phyloP scores from a whole-genome alignment of 1,140 invertebrate genomes.

The Aphaenogaster floridana region DNA sequence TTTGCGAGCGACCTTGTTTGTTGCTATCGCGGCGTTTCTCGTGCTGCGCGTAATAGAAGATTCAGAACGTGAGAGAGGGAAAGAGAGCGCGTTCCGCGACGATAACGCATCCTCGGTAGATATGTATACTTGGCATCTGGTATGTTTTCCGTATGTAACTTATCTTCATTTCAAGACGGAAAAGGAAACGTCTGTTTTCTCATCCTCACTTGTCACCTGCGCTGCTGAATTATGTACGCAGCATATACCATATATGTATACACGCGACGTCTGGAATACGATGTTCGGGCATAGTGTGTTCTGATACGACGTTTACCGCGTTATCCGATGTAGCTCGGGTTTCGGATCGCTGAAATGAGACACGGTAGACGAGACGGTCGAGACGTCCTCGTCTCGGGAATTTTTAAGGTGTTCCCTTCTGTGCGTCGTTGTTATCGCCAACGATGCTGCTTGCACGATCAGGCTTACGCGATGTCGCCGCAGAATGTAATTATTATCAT shows the following conservation, averaged over 20 bases:
- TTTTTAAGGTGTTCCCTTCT: slow-evolving; percentile 2
- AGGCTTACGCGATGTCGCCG: neutral
- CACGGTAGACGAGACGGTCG: neutral
- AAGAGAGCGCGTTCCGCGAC: slow-evolving; percentile 3
- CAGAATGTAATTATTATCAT: slow-evolving; percentile 36
- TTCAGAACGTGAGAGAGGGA: neutral
- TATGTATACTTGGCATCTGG: slow-evolving; percentile 55
- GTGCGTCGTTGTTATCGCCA: neutral
- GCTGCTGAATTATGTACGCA: slow-evolving; percentile 78
- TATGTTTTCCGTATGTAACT: slow-evolving; percentile 72
- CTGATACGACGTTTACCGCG: slow-evolving; percentile 74
- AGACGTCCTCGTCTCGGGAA: neutral
- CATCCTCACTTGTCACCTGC: slow-evolving; percentile 75
- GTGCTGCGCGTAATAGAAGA: neutral
- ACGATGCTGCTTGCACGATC: neutral
- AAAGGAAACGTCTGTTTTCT: slow-evolving; percentile 79
- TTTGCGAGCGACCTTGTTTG: neutral
- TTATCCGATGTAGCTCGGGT: slow-evolving; percentile 50
- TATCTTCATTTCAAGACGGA: slow-evolving; percentile 77
- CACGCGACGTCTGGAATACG: slow-evolving; percentile 43
- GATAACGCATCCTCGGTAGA: slow-evolving; percentile 56
- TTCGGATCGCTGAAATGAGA: slow-evolving; percentile 18
- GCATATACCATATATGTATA: neutral
- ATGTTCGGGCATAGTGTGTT: slow-evolving; percentile 66
- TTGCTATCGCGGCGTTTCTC: neutral